These are phyloP conservation scores for Heteromormyrus szaboi DNA, from an alignment of 2,797 vertebrate species.

Conservation along the genomic window DNA sequence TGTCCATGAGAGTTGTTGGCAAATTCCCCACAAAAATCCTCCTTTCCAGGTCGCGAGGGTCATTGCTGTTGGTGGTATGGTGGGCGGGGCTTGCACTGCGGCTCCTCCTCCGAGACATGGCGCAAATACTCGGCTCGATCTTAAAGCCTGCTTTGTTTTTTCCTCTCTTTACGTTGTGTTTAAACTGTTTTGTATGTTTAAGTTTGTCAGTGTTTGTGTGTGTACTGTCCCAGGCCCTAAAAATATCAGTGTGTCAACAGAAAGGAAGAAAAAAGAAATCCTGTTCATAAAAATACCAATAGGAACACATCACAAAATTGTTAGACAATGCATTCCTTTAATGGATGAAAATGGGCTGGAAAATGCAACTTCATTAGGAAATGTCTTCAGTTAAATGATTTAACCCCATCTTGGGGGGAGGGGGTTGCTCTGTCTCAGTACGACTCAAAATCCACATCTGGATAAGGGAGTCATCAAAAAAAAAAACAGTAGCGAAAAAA, in stretches of 20 bases:
- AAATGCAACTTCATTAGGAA: conserved; percentile 4
- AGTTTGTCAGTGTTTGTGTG: conserved; percentile 42
- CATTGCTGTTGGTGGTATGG: conserved; percentile 71
- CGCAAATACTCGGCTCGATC: conserved; percentile 33
- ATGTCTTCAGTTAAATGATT: background rate
- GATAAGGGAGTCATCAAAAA: background rate
- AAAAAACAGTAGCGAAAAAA: background rate
- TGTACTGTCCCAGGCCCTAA: conserved; percentile 56
- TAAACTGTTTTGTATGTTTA: conserved; percentile 37
- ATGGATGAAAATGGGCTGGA: conserved; percentile 25
- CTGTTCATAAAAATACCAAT: conserved; percentile 47
- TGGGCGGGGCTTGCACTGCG: conserved; percentile 58
- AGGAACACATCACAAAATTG: conserved; percentile 36
- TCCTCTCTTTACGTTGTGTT: conserved; percentile 41
- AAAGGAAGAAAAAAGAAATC: conserved; percentile 57
- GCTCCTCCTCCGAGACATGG: conserved; percentile 77
- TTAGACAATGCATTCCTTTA: conserved; percentile 29
- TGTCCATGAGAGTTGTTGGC: conserved; percentile 76
- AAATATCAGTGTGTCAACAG: conserved; percentile 59
- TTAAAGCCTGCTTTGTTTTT: conserved; percentile 26
- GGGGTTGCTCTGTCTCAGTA: background rate
- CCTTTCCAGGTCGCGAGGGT: conserved; percentile 79
- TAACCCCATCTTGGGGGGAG: background rate
- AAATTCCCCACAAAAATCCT: conserved; percentile 88
- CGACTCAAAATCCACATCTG: background rate